Evolutionary conservation across 1,140 invertebrate genomes (phyloP), one percentile per base, ranked within the genome.

Genomic region (Habropoda laboriosa): DNA sequence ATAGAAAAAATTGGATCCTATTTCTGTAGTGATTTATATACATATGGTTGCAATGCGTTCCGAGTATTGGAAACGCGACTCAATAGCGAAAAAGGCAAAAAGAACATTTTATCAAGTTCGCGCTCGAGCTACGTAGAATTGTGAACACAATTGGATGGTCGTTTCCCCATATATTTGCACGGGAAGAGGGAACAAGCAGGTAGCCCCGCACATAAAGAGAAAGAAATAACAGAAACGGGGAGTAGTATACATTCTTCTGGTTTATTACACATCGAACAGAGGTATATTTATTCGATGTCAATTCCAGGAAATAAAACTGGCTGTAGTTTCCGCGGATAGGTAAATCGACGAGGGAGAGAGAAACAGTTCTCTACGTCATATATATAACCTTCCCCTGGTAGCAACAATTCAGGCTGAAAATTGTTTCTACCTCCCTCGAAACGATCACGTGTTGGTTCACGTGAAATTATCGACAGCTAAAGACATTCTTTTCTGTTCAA

Each of bases 201-300:
- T n/a, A 51, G 7, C 0, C 42, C 13, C 2, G 35, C 13, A 32
- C 12, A n/a, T 18, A 47, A 30, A 30, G 42, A 10, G 40, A 58
- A 35, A 45, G 16, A 8, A 47, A 32, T 1, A 24, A 67, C 18
- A 24, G 8, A 27, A 38, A 35, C 40, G 10, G 12, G 27, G n/a
- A n/a, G 8, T 21, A 38, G 2, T 38, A 1, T 10, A 32, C 3
- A 13, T 35, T 21, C 6, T 58, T 12, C 38, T 27, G 8, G n/a
- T n/a, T n/a, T 64, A 53, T 16, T 10, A 35, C 38, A 53, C 38
- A 53, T 64, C 45, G 58, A 30, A 40, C 60, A 8, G 8, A 21
- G 32, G 64, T 64, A n/a, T 66, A 64, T 75, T 42, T 64, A 75
- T 66, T 66, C 21, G 45, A 32, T 51, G 32, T 51, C 58, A 49